Conservation (phyloP, 2,888 invertebrate species). For the Gryllus longicercus region DNA sequence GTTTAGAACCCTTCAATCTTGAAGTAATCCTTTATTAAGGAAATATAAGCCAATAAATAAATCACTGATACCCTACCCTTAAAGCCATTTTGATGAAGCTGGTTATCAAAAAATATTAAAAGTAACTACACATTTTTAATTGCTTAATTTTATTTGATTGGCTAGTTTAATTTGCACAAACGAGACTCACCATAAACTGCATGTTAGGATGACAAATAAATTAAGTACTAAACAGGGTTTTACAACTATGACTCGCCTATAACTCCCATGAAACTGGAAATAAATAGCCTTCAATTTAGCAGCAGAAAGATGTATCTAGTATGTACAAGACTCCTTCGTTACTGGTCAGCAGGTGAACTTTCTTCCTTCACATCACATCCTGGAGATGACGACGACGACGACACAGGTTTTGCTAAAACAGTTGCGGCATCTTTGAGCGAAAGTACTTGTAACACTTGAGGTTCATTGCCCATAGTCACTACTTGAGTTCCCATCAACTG, state of each 20-base stretch:
- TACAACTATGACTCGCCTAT: neutral
- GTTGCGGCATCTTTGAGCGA: conserved; percentile 67
- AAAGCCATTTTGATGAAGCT: too few relatives aligned
- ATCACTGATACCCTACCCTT: too few relatives aligned
- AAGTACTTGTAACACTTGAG: conserved; percentile 78
- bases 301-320: conserved; percentile 4
- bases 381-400: conserved; percentile 22
- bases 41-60: too few relatives aligned
- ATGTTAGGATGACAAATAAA: neutral
- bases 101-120: too few relatives aligned
- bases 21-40: too few relatives aligned
- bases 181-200: too few relatives aligned
- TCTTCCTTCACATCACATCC: conserved; percentile 30
- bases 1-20: too few relatives aligned
- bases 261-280: neutral
- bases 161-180: too few relatives aligned
- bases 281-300: neutral
- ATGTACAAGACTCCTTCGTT: neutral
- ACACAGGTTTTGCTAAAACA: conserved; percentile 26
- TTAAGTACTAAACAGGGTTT: neutral
- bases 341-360: conserved; percentile 18
- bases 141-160: too few relatives aligned
- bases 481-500: conserved; percentile 59
- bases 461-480: conserved; percentile 69
- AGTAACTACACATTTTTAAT: too few relatives aligned